Base-by-base conservation (phyloP, 1,140 invertebrate genomes). In the Brachionus asplanchnoidis region DNA sequence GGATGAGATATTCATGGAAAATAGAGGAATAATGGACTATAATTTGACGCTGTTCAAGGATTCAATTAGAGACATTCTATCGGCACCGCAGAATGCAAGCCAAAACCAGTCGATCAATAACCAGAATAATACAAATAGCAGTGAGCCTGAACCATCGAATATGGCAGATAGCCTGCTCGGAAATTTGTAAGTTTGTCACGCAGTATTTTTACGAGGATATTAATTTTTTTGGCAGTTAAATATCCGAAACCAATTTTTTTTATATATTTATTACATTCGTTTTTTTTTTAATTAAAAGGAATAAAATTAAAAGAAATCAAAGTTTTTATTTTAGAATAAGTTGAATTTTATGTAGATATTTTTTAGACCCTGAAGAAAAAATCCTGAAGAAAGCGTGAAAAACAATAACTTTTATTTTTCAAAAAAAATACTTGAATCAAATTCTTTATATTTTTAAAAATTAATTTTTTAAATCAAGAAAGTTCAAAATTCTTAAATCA, bases 11-110 rank as follows among this genome's bases (percentile, higher is more conserved):
- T 82, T 82, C 17, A 65, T 60, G 53, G 79, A 82, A 36, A 82
- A 82, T 68, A 42, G 79, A 44, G 79, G 79, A 26, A 82, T 82
- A 82, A 82, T 82, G 79, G 79, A 82, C 28, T 82, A 82, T 26
- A 82, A 82, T 82, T 44, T 82, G 23, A 82, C 79, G 7, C 32
- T 82, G 12, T 82, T 82, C 12, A 82, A 82, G 40, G 79, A 82
- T n/a, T 82, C 79, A 8, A 68, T 82, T 1, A 60, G 44, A 60
- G 79, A 82, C 40, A 68, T 82, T 40, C 32, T 82, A 77, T 77
- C 26, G 14, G 44, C 73, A 14, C 73, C 14, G 7, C 42, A 77
- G 23, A 50, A 20, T 77, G 44, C n/a, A n/a, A 77, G 14, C 28
- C 40, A 50, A 28, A 46, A 32, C 50, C 42, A 50, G 20, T 77